These are phyloP conservation scores for Dermatemys mawii DNA, from an alignment of 2,113 vertebrate species.

Conservation along the genomic window DNA sequence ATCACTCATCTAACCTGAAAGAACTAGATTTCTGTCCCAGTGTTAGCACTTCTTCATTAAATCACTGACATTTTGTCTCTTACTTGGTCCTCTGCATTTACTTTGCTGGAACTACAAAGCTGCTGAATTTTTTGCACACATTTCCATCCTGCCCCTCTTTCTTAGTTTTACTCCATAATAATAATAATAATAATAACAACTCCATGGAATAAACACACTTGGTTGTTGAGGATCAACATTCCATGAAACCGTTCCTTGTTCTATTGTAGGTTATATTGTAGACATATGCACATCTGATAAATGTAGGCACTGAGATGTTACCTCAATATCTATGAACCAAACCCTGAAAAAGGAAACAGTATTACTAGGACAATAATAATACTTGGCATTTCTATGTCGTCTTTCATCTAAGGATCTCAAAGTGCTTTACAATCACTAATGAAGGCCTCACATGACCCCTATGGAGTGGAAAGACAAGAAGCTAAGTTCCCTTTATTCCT, in stretches of 20 bases:
- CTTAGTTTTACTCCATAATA: too few species aligned
- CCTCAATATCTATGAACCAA: background rate
- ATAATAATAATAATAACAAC: too few species aligned
- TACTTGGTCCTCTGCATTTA: background rate
- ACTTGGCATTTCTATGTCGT: background rate
- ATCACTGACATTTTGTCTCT: background rate
- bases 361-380: background rate
- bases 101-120: background rate
- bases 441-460: fast-evolving
- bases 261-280: background rate
- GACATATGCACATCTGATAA: background rate
- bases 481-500: too few species aligned
- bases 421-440: fast-evolving
- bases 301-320: background rate
- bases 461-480: fast-evolving
- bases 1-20: background rate
- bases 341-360: background rate
- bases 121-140: background rate
- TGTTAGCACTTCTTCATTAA: slow-evolving; percentile 11
- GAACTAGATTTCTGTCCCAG: background rate
- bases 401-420: background rate
- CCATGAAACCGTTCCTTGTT: background rate
- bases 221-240: background rate
- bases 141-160: background rate
- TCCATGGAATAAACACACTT: background rate